Base-by-base conservation (phyloP, 2,888 invertebrate genomes). In the Idaea dimidiata region DNA sequence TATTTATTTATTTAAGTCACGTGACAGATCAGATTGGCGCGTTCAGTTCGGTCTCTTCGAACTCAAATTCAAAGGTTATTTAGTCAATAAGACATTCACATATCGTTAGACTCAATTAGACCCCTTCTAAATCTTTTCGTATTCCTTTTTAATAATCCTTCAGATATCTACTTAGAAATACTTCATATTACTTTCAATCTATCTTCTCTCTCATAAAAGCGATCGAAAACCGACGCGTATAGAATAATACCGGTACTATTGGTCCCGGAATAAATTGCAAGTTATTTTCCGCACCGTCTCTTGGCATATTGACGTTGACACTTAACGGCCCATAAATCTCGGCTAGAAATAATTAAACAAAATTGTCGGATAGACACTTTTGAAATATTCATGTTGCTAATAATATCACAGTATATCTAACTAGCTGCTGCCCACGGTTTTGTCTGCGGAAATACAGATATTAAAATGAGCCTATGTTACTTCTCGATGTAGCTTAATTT, bases 261-360 rank as follows among this genome's bases (percentile, higher is more conserved):
- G 78, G 76, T 75, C 71, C 66, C 73, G 78, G 80, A 82, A 86
- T 88, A 88, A 88, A 87, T 86, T 83, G 82, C 79, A 79, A 81
- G 86, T 86, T 85, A 89, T 89, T 88, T 91, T 87, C 86, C 86
- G 82, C 78, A 2, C 83, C 87, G 87, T 80, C 87, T 81, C 79
- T 73, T 66, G 59, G 70, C 74, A 79, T 87, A 90, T 89, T 88
- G 89, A 90, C 87, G 87, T 82, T 84, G 88, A 84, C 87, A 84
- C 81, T 87, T 84, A 82, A 79, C 84, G 82, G 79, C 68, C 82
- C 84, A 84, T 88, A 87, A 88, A 88, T 88, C 84, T 83, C 71
- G 62, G 71, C 76, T 75, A 74, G 79, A 83, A 84, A 84, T 88
- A 87, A 87, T 86, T 86, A 84, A 84, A 82, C 81, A 73, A 76